Conservation (phyloP, 2,888 invertebrate genomes). For the Chrysodeixis includens region DNA sequence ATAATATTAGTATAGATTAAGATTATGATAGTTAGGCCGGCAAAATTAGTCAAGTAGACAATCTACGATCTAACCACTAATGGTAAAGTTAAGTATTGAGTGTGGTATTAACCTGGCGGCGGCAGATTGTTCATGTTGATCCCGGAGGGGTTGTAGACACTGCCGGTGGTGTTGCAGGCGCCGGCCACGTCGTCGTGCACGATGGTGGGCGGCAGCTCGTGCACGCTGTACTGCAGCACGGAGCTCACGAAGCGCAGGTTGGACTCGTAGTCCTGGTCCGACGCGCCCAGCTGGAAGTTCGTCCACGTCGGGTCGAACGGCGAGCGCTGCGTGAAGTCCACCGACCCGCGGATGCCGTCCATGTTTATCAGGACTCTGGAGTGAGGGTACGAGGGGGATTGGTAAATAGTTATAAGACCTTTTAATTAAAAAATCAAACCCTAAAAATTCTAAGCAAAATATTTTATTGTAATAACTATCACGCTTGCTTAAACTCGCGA, state of each 20-base stretch:
- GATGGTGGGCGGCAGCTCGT: conserved; percentile 91
- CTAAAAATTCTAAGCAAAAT: too few species aligned
- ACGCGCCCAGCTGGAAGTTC: conserved; percentile 91
- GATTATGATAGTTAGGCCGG: too few species aligned
- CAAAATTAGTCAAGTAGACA: too few species aligned
- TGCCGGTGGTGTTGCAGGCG: conserved; percentile 92
- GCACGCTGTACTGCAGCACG: conserved; percentile 92
- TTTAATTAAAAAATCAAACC: too few species aligned
- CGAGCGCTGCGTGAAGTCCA: conserved; percentile 94
- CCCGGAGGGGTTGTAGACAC: conserved; percentile 93
- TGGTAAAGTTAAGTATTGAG: neutral
- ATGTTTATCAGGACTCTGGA: conserved; percentile 92
- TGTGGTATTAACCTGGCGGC: conserved; percentile 30
- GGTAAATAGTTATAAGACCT: too few species aligned
- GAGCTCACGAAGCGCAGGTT: conserved; percentile 93
- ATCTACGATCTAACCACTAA: too few species aligned
- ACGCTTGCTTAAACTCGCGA: too few species aligned
- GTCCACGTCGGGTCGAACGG: conserved; percentile 95
- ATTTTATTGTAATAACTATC: too few species aligned
- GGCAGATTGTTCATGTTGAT: conserved; percentile 74
- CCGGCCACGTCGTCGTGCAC: conserved; percentile 70
- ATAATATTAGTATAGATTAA: too few species aligned
- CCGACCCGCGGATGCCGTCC: conserved; percentile 94
- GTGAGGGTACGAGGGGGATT: neutral
- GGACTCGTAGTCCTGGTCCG: conserved; percentile 91